Evolutionary conservation across 2,888 invertebrate species (phyloP).

Genomic region (Xanthia icteritia): DNA sequence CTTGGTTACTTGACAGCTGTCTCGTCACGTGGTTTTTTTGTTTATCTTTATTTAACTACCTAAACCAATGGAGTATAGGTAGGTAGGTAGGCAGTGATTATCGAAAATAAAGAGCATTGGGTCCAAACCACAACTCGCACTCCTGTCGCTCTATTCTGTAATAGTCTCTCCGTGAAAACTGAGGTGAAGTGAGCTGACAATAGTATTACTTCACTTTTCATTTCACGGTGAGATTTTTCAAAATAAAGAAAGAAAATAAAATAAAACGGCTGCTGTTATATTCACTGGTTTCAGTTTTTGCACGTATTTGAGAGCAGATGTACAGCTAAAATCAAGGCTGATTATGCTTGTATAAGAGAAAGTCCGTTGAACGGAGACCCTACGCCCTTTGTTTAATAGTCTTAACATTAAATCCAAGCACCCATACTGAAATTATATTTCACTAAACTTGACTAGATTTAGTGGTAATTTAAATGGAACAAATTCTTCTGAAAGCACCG

Average conservation of each 20-base stretch:
- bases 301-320: not conserved
- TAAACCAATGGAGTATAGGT: too few relatives aligned
- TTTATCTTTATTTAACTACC: too few relatives aligned
- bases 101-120: not conserved
- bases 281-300: not conserved
- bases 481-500: constrained; percentile 1
- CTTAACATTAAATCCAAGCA: not conserved
- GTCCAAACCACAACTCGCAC: not conserved
- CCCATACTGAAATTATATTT: not conserved
- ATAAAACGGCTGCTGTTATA: not conserved
- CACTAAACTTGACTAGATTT: constrained; percentile 43
- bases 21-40: too few relatives aligned
- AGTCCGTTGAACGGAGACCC: not conserved
- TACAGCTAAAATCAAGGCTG: not conserved
- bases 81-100: constrained; percentile 1
- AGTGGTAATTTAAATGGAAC: constrained; percentile 20
- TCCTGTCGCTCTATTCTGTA: not conserved
- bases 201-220: too few relatives aligned
- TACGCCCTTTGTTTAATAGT: not conserved
- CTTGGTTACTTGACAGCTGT: too few relatives aligned
- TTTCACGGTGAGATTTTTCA: too few relatives aligned
- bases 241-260: too few relatives aligned
- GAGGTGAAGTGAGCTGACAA: too few relatives aligned
- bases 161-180: too few relatives aligned
- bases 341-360: not conserved